These are phyloP conservation scores for Anguilla marmorata DNA, from an alignment of 2,797 vertebrate species.

Conservation along the genomic window DNA sequence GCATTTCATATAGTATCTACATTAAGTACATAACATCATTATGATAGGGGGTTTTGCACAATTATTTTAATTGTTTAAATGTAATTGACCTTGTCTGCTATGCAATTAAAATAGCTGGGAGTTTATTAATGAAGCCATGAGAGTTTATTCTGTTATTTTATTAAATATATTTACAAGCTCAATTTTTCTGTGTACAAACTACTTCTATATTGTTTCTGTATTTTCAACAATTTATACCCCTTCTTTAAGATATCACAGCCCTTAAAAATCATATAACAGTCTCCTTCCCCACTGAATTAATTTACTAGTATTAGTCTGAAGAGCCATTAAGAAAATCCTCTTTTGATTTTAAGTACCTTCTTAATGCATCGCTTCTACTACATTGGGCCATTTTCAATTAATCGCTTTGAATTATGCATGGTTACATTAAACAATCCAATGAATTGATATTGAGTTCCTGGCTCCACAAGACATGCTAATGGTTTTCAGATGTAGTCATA, in stretches of 20 bases:
- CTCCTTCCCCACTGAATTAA: constrained; percentile 63
- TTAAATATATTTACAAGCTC: neutral
- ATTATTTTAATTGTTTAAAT: constrained; percentile 3
- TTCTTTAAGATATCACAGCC: neutral
- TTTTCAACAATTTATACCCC: neutral
- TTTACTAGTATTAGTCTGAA: constrained; percentile 67
- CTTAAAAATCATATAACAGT: constrained; percentile 37
- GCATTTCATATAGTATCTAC: neutral
- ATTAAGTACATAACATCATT: neutral
- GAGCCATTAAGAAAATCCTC: constrained; percentile 71
- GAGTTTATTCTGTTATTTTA: neutral
- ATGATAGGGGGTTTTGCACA: neutral
- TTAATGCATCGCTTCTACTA: constrained; percentile 68
- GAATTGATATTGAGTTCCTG: constrained; percentile 73
- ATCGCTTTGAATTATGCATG: constrained; percentile 75
- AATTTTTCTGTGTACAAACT: neutral
- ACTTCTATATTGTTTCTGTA: neutral
- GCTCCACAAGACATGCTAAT: constrained; percentile 70
- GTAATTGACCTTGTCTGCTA: neutral
- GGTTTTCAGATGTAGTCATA: constrained; percentile 71
- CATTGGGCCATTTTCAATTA: constrained; percentile 73
- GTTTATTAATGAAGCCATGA: neutral
- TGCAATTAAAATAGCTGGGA: neutral
- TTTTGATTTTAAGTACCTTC: constrained; percentile 69
- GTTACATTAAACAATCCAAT: constrained; percentile 79